Percentiles rank a stretch among this genome's conserved stretches.
phyloP scores from a whole-genome alignment of 2,113 vertebrate species.

The Malurus alboscapulatus region DNA sequence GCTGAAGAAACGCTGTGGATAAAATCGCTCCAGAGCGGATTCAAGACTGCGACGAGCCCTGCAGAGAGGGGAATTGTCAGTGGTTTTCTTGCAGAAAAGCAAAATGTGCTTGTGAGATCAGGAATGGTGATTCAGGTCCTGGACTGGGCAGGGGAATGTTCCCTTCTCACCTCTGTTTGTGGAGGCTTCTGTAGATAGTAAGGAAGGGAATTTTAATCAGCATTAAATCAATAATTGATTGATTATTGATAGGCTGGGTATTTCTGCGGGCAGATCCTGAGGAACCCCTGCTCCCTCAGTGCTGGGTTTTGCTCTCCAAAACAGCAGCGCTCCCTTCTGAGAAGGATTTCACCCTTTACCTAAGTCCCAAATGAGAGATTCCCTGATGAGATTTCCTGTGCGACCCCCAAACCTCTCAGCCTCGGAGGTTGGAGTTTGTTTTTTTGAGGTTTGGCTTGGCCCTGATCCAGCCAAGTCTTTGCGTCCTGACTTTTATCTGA shows the following conservation, averaged over 20 bases:
- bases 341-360: not conserved
- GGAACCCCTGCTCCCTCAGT: not conserved
- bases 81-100: not conserved
- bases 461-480: not conserved
- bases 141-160: not conserved
- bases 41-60: accelerated
- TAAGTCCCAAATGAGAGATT: not conserved
- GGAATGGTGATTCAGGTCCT: not conserved
- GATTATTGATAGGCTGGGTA: not conserved
- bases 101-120: accelerated
- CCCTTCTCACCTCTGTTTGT: not conserved
- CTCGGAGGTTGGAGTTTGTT: not conserved
- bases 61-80: accelerated
- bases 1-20: not conserved
- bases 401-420: not conserved
- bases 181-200: not conserved
- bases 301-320: not conserved
- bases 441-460: not conserved
- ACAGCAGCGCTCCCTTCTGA: not conserved
- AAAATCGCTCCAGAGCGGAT: not conserved
- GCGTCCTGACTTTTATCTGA: not conserved
- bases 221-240: not conserved
- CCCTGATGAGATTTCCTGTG: not conserved
- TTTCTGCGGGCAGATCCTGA: not conserved
- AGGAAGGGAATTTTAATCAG: not conserved